Evolutionary conservation across 2,113 vertebrate genomes (phyloP).

Genomic region (Pangasianodon gigas): DNA sequence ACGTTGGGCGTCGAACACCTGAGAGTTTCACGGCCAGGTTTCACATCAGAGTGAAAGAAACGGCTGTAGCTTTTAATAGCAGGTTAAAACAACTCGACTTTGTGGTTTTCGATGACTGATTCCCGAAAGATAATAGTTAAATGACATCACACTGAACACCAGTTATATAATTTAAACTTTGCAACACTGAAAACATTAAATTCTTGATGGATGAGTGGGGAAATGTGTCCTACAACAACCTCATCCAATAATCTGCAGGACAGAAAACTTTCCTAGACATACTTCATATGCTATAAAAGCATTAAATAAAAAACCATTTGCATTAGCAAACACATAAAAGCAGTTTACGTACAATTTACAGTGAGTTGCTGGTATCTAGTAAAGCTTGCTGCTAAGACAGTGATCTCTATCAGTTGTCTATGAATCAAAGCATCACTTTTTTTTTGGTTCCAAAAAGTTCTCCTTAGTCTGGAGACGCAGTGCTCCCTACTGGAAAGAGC

Average conservation of each 20-base stretch:
- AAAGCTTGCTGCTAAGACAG: background rate
- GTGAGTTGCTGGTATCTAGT: background rate
- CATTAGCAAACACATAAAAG: background rate
- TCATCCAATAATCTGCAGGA: background rate
- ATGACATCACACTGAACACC: background rate
- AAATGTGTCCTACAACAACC: background rate
- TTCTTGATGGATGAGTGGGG: background rate
- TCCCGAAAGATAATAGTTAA: background rate
- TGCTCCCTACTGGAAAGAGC: constrained; percentile 53
- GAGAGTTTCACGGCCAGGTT: constrained; percentile 25
- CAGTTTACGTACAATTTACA: background rate
- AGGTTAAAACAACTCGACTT: background rate
- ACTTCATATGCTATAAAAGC: background rate
- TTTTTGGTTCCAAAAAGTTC: background rate
- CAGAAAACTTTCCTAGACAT: background rate
- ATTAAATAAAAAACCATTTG: background rate
- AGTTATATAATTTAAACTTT: background rate
- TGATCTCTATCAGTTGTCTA: background rate
- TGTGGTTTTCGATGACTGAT: background rate
- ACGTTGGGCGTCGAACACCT: background rate
- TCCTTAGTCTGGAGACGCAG: constrained; percentile 34
- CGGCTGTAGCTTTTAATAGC: background rate
- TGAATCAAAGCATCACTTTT: background rate
- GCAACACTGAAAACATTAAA: background rate
- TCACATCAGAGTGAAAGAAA: background rate